Conservation (phyloP, 2,888 invertebrate genomes). For the Mactromeris polynyma region DNA sequence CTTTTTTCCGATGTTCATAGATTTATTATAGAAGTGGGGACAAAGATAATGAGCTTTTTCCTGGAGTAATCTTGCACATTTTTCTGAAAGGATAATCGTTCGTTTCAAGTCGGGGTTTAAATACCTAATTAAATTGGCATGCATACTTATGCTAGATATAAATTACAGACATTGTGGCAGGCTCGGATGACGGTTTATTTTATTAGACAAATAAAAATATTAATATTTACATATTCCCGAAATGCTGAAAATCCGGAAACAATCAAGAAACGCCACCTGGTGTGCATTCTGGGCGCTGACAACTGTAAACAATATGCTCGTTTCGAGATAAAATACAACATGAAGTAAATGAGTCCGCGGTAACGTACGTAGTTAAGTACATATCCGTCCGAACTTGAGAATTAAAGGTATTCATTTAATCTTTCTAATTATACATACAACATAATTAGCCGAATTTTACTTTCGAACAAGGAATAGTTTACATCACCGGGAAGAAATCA, state of each 20-base stretch:
- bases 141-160: constrained; percentile 19
- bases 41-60: neutral
- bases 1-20: neutral
- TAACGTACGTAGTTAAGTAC: too few relatives aligned
- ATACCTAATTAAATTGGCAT: constrained; percentile 30
- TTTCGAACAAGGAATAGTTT: too few relatives aligned
- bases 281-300: constrained; percentile 26
- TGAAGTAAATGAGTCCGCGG: neutral
- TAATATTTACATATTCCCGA: constrained; percentile 39
- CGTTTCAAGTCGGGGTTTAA: constrained; percentile 16
- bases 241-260: constrained; percentile 31
- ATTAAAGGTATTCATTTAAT: too few relatives aligned
- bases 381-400: too few relatives aligned
- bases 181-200: constrained; percentile 20
- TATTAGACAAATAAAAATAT: constrained; percentile 42
- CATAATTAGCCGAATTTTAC: too few relatives aligned
- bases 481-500: too few relatives aligned
- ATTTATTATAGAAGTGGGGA: neutral
- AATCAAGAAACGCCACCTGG: constrained; percentile 41
- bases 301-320: constrained; percentile 19
- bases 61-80: neutral
- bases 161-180: neutral
- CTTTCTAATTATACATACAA: too few relatives aligned
- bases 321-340: neutral
- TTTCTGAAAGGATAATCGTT: neutral